A percentile compares a stretch with the other conserved stretches of the same genome.
phyloP scores from a whole-genome alignment of 1,140 invertebrate species.

The Trichonephila clavata region DNA sequence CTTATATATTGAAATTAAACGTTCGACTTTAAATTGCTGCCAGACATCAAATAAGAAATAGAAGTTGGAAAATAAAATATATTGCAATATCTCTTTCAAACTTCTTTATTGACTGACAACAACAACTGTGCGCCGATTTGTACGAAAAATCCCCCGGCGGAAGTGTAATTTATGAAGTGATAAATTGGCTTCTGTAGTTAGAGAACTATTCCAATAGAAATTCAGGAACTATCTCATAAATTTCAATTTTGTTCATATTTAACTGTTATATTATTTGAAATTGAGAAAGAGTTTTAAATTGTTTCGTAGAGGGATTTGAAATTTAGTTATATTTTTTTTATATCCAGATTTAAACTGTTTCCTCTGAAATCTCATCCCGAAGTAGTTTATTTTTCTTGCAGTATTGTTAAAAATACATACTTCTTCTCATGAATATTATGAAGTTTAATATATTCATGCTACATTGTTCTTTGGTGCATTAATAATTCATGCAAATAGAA shows the following conservation, averaged over 20 bases:
- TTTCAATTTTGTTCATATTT: not conserved
- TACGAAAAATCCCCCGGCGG: not conserved
- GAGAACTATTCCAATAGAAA: not conserved
- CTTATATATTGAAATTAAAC: not conserved
- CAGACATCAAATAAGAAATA: not conserved
- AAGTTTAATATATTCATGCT: too few species aligned
- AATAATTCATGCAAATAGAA: too few species aligned
- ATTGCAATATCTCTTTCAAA: not conserved
- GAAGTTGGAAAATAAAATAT: not conserved
- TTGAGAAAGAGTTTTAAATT: not conserved
- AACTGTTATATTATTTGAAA: not conserved
- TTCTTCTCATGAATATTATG: too few species aligned
- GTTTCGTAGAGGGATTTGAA: not conserved
- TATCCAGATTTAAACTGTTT: too few species aligned
- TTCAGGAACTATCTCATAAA: slow-evolving; percentile 4
- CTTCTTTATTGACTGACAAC: slow-evolving; percentile 1
- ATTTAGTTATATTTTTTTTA: not conserved
- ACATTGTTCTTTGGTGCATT: too few species aligned
- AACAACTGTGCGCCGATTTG: slow-evolving; percentile 21
- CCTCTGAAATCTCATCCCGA: too few species aligned
- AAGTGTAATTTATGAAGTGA: slow-evolving; percentile 13
- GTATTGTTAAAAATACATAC: too few species aligned
- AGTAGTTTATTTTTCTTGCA: too few species aligned
- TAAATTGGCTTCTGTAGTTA: not conserved
- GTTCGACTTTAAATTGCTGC: not conserved